Percentiles rank a stretch among this genome's conserved stretches.
These are phyloP conservation scores for Mormyrus proboscirostris DNA, from an alignment of 2,797 vertebrate genomes.

Conservation along the genomic window DNA sequence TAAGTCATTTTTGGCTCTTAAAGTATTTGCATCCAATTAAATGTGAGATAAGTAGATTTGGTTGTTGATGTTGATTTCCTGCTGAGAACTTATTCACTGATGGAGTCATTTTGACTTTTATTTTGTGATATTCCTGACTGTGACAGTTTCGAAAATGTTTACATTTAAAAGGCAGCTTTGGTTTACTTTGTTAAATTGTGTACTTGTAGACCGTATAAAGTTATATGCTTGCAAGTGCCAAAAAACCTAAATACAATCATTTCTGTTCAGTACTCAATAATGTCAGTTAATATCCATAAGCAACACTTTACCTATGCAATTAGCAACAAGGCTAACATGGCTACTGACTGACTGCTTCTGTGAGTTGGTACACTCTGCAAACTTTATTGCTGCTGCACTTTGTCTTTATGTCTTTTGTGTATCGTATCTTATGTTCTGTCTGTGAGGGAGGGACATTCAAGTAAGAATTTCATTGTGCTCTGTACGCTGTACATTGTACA, in stretches of 20 bases:
- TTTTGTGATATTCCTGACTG: neutral
- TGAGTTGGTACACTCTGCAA: neutral
- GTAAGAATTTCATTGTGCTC: no score
- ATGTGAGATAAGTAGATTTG: constrained; percentile 7
- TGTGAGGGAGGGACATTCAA: no score
- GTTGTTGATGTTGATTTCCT: neutral
- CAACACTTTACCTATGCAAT: neutral
- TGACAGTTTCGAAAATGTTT: neutral
- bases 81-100: neutral
- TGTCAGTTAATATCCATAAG: neutral
- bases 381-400: no score
- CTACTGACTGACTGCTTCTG: neutral
- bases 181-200: neutral
- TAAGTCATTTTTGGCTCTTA: constrained; percentile 6
- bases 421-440: no score
- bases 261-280: neutral
- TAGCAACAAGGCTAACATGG: neutral
- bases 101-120: neutral
- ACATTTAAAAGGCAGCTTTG: neutral
- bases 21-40: constrained; percentile 9
- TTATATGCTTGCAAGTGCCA: neutral
- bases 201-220: neutral
- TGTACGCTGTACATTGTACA: no score
- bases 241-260: neutral
- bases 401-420: no score